phyloP scores from a whole-genome alignment of 1,140 invertebrate species.

The Rhopalosiphum padi region DNA sequence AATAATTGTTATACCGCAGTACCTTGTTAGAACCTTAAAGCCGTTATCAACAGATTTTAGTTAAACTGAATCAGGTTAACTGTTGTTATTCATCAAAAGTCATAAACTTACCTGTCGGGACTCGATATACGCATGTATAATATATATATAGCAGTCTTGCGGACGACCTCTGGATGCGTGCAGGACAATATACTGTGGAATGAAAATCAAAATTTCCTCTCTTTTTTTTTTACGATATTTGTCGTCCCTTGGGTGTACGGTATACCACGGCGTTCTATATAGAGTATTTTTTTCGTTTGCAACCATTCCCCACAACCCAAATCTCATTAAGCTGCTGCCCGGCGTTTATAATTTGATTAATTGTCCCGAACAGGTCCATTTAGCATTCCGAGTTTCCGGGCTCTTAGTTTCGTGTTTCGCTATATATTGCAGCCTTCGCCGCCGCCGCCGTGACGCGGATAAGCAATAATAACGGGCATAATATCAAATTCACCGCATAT shows the following conservation, averaged over 20 bases:
- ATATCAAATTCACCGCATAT: not conserved
- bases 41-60: not conserved
- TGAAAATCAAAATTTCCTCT: not conserved
- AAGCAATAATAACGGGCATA: not conserved
- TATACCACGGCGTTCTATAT: not conserved
- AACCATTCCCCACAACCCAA: not conserved
- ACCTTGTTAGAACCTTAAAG: not conserved
- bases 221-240: not conserved
- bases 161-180: not conserved
- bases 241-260: not conserved
- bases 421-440: not conserved
- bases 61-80: not conserved
- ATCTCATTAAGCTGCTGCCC: constrained; percentile 7
- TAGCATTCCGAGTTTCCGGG: not conserved
- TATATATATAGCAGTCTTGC: not conserved
- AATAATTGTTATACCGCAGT: not conserved
- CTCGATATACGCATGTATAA: not conserved
- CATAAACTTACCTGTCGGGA: not conserved
- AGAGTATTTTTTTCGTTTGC: not conserved
- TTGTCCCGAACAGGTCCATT: constrained; percentile 12
- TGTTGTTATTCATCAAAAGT: not conserved
- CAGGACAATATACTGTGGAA: not conserved
- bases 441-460: not conserved
- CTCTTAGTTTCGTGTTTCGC: constrained; percentile 6
- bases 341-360: constrained; percentile 37